Evolutionary conservation across 1,140 invertebrate species (phyloP).

Genomic region (Bombus terrestris): DNA sequence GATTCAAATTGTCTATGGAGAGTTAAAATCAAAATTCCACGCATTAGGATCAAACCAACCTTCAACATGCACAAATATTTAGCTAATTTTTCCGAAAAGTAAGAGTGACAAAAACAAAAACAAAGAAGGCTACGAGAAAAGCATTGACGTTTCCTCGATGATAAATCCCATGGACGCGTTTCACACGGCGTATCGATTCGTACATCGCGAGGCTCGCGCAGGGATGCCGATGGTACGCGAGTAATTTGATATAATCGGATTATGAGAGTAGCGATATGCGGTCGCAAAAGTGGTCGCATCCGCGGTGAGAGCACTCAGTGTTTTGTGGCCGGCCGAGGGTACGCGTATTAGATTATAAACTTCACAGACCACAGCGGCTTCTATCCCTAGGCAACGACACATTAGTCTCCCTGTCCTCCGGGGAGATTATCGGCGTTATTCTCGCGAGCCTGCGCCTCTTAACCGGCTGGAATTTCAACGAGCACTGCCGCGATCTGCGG

Average conservation of each 20-base stretch:
- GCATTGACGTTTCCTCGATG: slow-evolving; percentile 33
- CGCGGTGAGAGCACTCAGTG: slow-evolving; percentile 79
- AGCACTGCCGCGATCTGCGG: slow-evolving; percentile 22
- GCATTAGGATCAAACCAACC: too few species aligned
- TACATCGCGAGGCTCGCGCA: slow-evolving; percentile 30
- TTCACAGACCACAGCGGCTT: slow-evolving; percentile 77
- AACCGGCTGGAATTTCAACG: slow-evolving; percentile 66
- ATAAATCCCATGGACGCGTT: slow-evolving; percentile 42
- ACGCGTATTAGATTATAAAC: slow-evolving; percentile 81
- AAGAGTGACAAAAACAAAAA: neutral
- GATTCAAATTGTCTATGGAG: too few species aligned
- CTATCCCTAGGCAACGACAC: slow-evolving; percentile 70
- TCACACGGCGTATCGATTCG: slow-evolving; percentile 63
- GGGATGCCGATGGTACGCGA: slow-evolving; percentile 67
- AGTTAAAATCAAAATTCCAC: too few species aligned
- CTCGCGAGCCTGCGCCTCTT: slow-evolving; percentile 42
- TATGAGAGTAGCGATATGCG: slow-evolving; percentile 76
- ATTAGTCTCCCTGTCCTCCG: slow-evolving; percentile 72
- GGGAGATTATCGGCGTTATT: slow-evolving; percentile 60
- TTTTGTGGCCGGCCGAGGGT: slow-evolving; percentile 70
- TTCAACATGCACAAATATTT: too few species aligned
- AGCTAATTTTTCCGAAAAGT: neutral
- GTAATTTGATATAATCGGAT: slow-evolving; percentile 81
- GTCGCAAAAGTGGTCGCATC: slow-evolving; percentile 76
- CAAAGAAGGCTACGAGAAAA: neutral